Evolutionary conservation across 2,888 invertebrate genomes (phyloP).

Genomic region (Cyclophora punctaria): DNA sequence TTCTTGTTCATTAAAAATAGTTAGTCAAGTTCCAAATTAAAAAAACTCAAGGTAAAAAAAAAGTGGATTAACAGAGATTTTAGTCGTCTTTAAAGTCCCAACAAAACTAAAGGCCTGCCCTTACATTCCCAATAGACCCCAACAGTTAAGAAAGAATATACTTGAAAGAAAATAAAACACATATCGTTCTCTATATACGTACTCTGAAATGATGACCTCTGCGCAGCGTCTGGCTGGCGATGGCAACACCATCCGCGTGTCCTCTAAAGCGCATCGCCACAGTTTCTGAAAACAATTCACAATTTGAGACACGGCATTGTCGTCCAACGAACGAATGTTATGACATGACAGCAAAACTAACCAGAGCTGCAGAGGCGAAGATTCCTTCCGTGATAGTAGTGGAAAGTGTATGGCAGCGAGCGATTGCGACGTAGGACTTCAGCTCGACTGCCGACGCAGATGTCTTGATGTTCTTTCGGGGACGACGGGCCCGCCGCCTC

Average conservation of each 20-base stretch:
- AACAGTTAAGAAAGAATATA: too few species aligned
- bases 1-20: too few species aligned
- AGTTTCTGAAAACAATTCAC: slow-evolving; percentile 40
- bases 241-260: slow-evolving; percentile 88
- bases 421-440: slow-evolving; percentile 39
- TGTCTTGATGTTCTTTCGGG: not conserved
- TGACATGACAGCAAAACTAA: slow-evolving; percentile 11
- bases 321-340: not conserved
- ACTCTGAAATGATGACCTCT: slow-evolving; percentile 83
- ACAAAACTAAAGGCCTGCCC: too few species aligned
- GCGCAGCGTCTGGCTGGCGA: slow-evolving; percentile 78
- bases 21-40: too few species aligned
- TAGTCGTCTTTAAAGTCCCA: too few species aligned
- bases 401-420: slow-evolving; percentile 79
- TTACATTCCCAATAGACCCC: too few species aligned
- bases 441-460: not conserved
- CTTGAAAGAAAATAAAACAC: not conserved
- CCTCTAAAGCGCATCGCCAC: slow-evolving; percentile 84
- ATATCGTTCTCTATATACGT: slow-evolving; percentile 21
- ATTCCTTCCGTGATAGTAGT: slow-evolving; percentile 89
- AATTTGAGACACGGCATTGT: too few species aligned
- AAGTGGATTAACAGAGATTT: too few species aligned
- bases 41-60: too few species aligned
- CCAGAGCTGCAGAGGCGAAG: slow-evolving; percentile 77
- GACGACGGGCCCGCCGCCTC: not conserved